A percentile compares a stretch with the other conserved stretches of the same genome.
phyloP scores from a whole-genome alignment of 1,140 invertebrate species.

The Sycophaga agraensis region DNA sequence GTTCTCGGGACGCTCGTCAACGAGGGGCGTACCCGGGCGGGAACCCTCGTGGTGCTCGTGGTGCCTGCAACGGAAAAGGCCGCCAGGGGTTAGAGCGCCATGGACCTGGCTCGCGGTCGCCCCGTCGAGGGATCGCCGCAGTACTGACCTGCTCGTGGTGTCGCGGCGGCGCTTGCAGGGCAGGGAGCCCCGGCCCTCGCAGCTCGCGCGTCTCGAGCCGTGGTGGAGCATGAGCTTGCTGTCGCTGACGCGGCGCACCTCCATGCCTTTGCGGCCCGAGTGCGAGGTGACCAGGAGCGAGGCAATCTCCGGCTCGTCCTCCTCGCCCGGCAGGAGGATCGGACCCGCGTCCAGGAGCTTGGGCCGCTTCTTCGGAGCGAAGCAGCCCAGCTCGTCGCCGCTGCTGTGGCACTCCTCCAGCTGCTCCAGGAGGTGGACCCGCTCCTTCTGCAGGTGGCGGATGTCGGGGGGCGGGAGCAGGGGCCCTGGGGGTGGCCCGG shows the following conservation, averaged over 20 bases:
- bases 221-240: conserved; percentile 57
- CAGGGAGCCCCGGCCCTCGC: conserved; percentile 54
- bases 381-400: conserved; percentile 65
- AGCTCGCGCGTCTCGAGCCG: conserved; percentile 52
- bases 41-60: conserved; percentile 66
- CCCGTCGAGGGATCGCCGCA: not conserved
- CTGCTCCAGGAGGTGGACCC: conserved; percentile 70
- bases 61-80: conserved; percentile 38
- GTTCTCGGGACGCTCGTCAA: conserved; percentile 80
- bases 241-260: conserved; percentile 59
- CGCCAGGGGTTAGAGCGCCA: too few relatives aligned
- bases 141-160: conserved; percentile 43
- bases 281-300: conserved; percentile 55
- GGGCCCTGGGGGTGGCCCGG: conserved; percentile 38
- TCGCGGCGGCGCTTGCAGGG: conserved; percentile 54
- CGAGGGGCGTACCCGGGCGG: conserved; percentile 78
- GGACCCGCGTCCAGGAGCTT: conserved; percentile 61
- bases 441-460: conserved; percentile 69
- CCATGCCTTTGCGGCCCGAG: conserved; percentile 58
- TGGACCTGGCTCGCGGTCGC: not conserved
- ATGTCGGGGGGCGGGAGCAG: conserved; percentile 60
- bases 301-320: conserved; percentile 56
- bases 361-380: conserved; percentile 65
- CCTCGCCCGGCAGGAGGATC: conserved; percentile 38
- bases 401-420: conserved; percentile 73